phyloP scores from a whole-genome alignment of 1,140 invertebrate species.

The Hycleus cichorii region DNA sequence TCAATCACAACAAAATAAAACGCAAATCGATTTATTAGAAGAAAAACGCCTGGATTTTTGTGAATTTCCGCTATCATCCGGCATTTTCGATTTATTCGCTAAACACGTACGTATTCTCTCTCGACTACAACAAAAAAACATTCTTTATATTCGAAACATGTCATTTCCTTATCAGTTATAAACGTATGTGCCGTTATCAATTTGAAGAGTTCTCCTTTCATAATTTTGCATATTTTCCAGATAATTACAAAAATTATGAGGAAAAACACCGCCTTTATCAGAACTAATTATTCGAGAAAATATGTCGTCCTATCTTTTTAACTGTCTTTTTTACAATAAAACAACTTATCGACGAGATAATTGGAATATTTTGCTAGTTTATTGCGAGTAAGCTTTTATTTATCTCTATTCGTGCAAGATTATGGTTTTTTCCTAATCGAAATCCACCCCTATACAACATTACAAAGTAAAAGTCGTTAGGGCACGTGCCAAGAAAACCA shows the following conservation, averaged over 20 bases:
- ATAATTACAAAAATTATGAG: conserved; percentile 24
- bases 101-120: too few relatives aligned
- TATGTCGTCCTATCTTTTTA: conserved; percentile 23
- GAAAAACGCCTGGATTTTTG: too few relatives aligned
- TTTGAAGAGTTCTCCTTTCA: conserved; percentile 22
- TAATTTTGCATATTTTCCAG: conserved; percentile 25
- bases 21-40: too few relatives aligned
- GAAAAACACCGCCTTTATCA: conserved; percentile 19
- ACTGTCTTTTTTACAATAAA: conserved; percentile 5
- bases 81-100: too few relatives aligned
- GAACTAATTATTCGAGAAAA: conserved; percentile 26
- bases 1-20: too few relatives aligned
- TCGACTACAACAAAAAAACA: background rate
- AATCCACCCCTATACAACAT: too few relatives aligned
- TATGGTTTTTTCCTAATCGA: too few relatives aligned
- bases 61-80: too few relatives aligned
- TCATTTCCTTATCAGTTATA: conserved; percentile 17
- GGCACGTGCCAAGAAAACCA: conserved; percentile 12
- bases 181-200: conserved; percentile 3
- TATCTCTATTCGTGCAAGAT: too few relatives aligned
- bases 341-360: conserved; percentile 10
- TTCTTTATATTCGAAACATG: conserved; percentile 17
- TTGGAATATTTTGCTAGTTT: conserved; percentile 4
- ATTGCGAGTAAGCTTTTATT: too few relatives aligned
- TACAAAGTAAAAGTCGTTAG: background rate